Evolutionary conservation across 1,140 invertebrate genomes (phyloP), one percentile per base, ranked within the genome.

Genomic region (Caerostris extrusa): DNA sequence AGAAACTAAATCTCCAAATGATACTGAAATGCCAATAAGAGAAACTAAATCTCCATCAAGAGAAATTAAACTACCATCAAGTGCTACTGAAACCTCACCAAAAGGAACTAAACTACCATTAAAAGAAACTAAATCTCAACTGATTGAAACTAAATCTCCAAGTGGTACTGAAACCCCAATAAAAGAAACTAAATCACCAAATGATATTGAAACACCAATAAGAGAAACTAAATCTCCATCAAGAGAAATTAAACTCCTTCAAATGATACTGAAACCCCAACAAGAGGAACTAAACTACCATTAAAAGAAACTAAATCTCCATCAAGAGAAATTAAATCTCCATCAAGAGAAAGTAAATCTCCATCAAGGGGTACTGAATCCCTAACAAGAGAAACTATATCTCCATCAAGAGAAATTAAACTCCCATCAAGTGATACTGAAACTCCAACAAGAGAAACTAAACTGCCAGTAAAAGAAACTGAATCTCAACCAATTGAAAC

Each of bases 331-430:
- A 58, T 0, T 56, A 56, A 64, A 55, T 58, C 53, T 55, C 17
- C 14, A 53, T 10, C 14, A 5, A 5, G 8, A 64, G 77, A 83
- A 3, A 5, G 12, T 60, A 64, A 90, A 58, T 81, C 56, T n/a
- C 69, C 89, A 58, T 57, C 12, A 64, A 67, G 14, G 34, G 81
- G 67, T 53, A 19, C 12, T 55, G 89, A 90, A 77, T 83, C 87
- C 67, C 57, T 34, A 55, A 58, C 19, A 7, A n/a, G 14, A 17
- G 58, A 64, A 53, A 6, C 10, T 61, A 19, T 64, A 53, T 81
- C 50, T 19, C 60, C 7, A 34, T 56, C 53, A 19, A 19, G 19
- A 58, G 89, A 71, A 55, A 34, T 2, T 34, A 34, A 34, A 34
- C 7, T 14, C 7, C 50, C 60, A 14, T 8, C 14, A 50, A 3